Evolutionary conservation across 2,888 invertebrate species (phyloP), one percentile per base, ranked within the genome.

Genomic region (Tuberolachnus salignus): DNA sequence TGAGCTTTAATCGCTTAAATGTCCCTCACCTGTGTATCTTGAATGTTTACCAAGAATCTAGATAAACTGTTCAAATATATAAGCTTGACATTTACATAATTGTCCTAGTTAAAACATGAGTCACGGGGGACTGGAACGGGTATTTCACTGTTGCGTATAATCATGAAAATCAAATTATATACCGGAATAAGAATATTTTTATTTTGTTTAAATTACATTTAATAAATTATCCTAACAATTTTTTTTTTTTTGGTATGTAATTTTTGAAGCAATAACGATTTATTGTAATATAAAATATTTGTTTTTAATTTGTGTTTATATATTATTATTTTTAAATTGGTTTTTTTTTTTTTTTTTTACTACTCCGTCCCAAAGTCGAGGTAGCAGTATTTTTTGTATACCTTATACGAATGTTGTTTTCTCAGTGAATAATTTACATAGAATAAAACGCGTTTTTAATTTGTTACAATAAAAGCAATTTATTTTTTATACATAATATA

Each of bases 331-430:
- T 34, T 46, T n/a, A 46, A 46, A 71, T n/a, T 16, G n/a, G 44
- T n/a, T n/a, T n/a, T n/a, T 46, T 71, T 44, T 44, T 13, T 57
- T 44, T 2, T 71, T 23, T 0, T 26, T 14, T 59, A 46, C 34
- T n/a, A 46, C 42, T 4, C 13, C 59, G 16, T 66, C 21, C 19
- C 10, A 0, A 16, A 66, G 23, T 46, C 8, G 34, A 57, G 55
- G 59, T 71, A 57, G 9, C 46, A 23, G 59, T 71, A 59, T 70
- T 21, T 46, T 59, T 71, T n/a, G n/a, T 59, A 71, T 71, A 59
- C 8, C n/a, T 57, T 16, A 57, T 70, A 9, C n/a, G 13, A 46
- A 46, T 23, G 9, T 1, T 46, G 9, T 1, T 57, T 63, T 10
- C 55, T 42, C 44, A 55, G 21, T 16, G 21, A 42, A 14, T 44